A percentile compares a stretch with the other conserved stretches of the same genome.
Evolutionary conservation across 2,113 vertebrate genomes (phyloP).

Genomic region (Hipposideros armiger): DNA sequence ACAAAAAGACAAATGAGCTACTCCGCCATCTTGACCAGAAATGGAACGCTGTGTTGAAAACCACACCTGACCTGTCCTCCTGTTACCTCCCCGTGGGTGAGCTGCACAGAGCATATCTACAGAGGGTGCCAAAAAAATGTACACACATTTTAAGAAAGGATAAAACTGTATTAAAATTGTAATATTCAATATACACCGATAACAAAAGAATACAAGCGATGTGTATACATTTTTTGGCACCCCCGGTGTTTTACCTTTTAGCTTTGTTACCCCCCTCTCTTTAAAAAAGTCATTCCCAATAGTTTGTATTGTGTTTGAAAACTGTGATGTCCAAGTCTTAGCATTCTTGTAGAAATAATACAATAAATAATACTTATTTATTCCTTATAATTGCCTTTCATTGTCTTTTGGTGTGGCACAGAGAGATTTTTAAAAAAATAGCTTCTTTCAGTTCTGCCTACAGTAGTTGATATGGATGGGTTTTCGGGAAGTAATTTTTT

Average conservation of each 20-base stretch:
- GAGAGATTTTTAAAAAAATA: conserved; percentile 5
- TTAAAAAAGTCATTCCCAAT: neutral
- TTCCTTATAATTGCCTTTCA: neutral
- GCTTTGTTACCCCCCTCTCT: neutral
- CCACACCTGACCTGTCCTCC: neutral
- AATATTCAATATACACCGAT: too few relatives aligned
- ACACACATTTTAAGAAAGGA: too few relatives aligned
- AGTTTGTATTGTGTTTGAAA: neutral
- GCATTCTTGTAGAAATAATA: neutral
- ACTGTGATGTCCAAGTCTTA: neutral
- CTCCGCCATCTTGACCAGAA: too few relatives aligned
- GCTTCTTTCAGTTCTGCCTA: neutral
- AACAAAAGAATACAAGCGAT: too few relatives aligned
- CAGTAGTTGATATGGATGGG: neutral
- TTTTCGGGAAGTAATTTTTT: neutral
- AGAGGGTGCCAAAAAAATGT: too few relatives aligned
- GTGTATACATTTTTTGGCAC: too few relatives aligned
- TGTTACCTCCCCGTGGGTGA: neutral
- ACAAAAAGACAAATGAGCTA: neutral
- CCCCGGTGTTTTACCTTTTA: neutral
- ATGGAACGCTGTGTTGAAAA: neutral
- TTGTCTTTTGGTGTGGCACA: neutral
- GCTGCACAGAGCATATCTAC: neutral
- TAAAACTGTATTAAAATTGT: too few relatives aligned
- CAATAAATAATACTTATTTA: neutral